Evolutionary conservation across 2,797 vertebrate genomes (phyloP), one percentile per base, ranked within the genome.

Genomic region (Sebastes steindachneri): DNA sequence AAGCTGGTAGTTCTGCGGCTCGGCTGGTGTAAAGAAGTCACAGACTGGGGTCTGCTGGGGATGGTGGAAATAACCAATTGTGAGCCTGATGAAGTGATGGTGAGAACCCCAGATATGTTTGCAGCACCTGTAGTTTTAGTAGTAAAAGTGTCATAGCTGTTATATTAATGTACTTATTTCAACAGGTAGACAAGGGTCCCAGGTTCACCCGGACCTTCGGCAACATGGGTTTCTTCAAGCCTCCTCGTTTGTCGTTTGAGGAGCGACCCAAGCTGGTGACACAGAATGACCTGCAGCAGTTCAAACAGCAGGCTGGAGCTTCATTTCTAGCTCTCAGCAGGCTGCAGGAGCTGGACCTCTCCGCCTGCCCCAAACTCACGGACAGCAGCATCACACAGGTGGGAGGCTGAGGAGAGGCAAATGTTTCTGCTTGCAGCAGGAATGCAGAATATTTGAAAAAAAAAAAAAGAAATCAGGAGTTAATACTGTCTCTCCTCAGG

Each of bases 301-400:
- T 91, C 64, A 83, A 66, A 17, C 72, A 91, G 76, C 92, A 93
- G 68, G 88, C 86, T 9, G 92, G 93, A 29, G 88, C 93, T 2
- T 96, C 96, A 0, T 90, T 97, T 48, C 77, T 89, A 35, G 89
- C 94, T 3, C 94, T 97, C 8, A 88, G 10, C 68, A 77, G 88
- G 79, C 93, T 97, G 59, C 94, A 92, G 91, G 96, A 97, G 87
- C 92, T 98, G 59, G 96, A 97, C 86, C 95, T 97, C 29, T 95
- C 96, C 0, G 96, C 95, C 82, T 98, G 97, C 86, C 90, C 86
- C 76, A 96, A 96, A 58, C 93, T 98, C 82, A 97, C 96, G 0
- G 97, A 98, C 85, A 82, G 87, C 91, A 97, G 97, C 92, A 93
- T 97, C 89, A 93, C 95, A 28, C 95, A 97, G 95, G 97, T 98